A percentile compares a stretch with the other conserved stretches of the same genome.
Evolutionary conservation across 1,140 invertebrate species (phyloP).

Genomic region (Babylonia areolata): DNA sequence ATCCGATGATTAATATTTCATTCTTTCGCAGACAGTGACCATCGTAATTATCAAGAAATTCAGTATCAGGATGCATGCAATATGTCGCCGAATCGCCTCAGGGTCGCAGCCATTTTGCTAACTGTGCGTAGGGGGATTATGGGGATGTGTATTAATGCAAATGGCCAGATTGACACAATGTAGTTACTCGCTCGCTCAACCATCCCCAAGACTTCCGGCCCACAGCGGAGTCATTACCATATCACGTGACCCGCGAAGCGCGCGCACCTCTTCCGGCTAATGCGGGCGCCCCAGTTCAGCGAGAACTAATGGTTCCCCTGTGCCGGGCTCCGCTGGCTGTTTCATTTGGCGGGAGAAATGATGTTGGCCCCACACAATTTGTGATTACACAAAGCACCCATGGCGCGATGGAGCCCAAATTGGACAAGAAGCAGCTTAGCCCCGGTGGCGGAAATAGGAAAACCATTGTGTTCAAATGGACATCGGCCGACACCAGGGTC

Average conservation of each 20-base stretch:
- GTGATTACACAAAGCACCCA: conserved; percentile 39
- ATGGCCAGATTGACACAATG: conserved; percentile 33
- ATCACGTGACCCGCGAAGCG: conserved; percentile 30
- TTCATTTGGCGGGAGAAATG: conserved; percentile 34
- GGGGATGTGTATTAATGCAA: conserved; percentile 35
- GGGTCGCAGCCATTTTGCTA: not conserved
- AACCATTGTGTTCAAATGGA: conserved; percentile 31
- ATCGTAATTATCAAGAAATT: not conserved
- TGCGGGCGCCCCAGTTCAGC: conserved; percentile 4
- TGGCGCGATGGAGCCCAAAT: conserved; percentile 26
- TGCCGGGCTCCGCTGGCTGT: conserved; percentile 14
- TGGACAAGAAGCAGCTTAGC: conserved; percentile 31
- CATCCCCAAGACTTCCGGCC: not conserved
- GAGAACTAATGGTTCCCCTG: conserved; percentile 30
- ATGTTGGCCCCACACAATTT: conserved; percentile 14
- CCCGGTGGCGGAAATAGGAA: conserved; percentile 19
- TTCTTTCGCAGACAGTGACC: too few relatives aligned
- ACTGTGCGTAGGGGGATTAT: conserved; percentile 30
- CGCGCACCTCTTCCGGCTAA: conserved; percentile 39
- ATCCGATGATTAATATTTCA: too few relatives aligned
- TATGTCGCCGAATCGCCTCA: not conserved
- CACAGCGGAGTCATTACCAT: conserved; percentile 33
- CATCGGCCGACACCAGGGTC: conserved; percentile 20
- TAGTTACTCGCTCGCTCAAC: conserved; percentile 34
- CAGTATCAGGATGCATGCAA: not conserved